Percentiles rank a stretch among this genome's conserved stretches.
These are phyloP conservation scores for Orchesella flavescens DNA, from an alignment of 2,888 invertebrate species.

Conservation along the genomic window DNA sequence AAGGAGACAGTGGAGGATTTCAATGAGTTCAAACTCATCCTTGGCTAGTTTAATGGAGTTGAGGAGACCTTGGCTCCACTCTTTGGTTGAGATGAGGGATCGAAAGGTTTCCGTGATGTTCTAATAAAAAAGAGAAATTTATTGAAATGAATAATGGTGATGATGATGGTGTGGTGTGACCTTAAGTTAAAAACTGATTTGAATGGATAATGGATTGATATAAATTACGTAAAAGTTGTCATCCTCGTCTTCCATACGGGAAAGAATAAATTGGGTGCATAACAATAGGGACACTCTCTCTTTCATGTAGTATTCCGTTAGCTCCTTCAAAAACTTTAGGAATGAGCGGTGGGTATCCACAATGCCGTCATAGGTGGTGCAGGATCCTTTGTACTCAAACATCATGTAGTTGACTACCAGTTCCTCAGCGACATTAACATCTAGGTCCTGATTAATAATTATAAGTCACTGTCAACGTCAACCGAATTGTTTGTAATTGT, in stretches of 20 bases:
- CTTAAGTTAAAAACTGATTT: too few species aligned
- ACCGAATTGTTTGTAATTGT: too few species aligned
- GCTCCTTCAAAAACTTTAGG: constrained; percentile 37
- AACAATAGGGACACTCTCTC: constrained; percentile 67
- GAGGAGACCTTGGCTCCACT: constrained; percentile 49
- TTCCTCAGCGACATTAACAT: constrained; percentile 60
- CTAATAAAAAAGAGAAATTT: constrained; percentile 47
- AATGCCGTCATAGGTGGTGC: constrained; percentile 62
- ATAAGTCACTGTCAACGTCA: too few species aligned
- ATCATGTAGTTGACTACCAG: constrained; percentile 67
- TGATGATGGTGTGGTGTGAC: not conserved
- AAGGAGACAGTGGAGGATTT: constrained; percentile 64
- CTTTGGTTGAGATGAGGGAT: constrained; percentile 21
- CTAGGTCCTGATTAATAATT: too few species aligned
- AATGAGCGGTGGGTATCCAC: constrained; percentile 59
- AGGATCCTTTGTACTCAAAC: constrained; percentile 69
- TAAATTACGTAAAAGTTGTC: constrained; percentile 60
- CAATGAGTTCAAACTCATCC: constrained; percentile 62
- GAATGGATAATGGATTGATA: too few species aligned
- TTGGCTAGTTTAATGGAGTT: constrained; percentile 49
- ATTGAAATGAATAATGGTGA: too few species aligned
- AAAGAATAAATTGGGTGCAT: constrained; percentile 67
- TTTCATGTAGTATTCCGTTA: constrained; percentile 63
- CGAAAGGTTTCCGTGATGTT: constrained; percentile 57
- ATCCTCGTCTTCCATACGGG: constrained; percentile 50